A percentile compares a stretch with the other conserved stretches of the same genome.
phyloP scores from a whole-genome alignment of 2,888 invertebrate genomes.

The Eupithecia subumbrata region DNA sequence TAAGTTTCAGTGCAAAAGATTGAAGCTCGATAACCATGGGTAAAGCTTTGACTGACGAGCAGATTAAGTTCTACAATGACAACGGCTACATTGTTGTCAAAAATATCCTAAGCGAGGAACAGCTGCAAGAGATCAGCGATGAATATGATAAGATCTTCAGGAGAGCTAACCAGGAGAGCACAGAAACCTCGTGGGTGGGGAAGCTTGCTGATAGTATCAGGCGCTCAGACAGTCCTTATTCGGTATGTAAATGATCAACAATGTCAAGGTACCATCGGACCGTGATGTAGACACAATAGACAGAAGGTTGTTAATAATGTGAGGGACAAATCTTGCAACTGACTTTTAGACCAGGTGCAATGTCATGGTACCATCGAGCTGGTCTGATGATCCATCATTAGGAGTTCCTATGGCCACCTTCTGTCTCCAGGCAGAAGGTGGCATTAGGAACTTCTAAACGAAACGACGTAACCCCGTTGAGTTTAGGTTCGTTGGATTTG shows the following conservation, averaged over 20 bases:
- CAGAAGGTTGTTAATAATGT: too few relatives aligned
- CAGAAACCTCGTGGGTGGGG: constrained; percentile 83
- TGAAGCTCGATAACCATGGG: constrained; percentile 47
- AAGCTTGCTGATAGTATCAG: constrained; percentile 62
- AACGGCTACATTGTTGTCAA: constrained; percentile 82
- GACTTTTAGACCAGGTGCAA: too few relatives aligned
- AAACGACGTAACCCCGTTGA: too few relatives aligned
- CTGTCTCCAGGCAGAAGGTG: too few relatives aligned
- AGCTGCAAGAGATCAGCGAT: constrained; percentile 71
- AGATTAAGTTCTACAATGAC: constrained; percentile 78
- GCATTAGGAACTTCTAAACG: too few relatives aligned
- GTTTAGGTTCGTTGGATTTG: too few relatives aligned
- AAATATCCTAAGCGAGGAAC: constrained; percentile 69
- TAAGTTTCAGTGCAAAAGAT: not conserved
- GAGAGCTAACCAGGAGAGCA: constrained; percentile 72
- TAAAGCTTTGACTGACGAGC: constrained; percentile 64
- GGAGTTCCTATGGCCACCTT: too few relatives aligned
- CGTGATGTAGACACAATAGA: too few relatives aligned
- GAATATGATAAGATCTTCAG: constrained; percentile 81
- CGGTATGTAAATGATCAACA: constrained; percentile 50
- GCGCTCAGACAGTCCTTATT: constrained; percentile 54
- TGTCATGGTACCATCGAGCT: too few relatives aligned
- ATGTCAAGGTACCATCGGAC: not conserved
- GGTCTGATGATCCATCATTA: too few relatives aligned
- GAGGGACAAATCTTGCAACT: too few relatives aligned